Evolutionary conservation across 30 jellyfish, hydroid and myxozoan species (phyloP).

Genomic region (Sanderia malayensis): DNA sequence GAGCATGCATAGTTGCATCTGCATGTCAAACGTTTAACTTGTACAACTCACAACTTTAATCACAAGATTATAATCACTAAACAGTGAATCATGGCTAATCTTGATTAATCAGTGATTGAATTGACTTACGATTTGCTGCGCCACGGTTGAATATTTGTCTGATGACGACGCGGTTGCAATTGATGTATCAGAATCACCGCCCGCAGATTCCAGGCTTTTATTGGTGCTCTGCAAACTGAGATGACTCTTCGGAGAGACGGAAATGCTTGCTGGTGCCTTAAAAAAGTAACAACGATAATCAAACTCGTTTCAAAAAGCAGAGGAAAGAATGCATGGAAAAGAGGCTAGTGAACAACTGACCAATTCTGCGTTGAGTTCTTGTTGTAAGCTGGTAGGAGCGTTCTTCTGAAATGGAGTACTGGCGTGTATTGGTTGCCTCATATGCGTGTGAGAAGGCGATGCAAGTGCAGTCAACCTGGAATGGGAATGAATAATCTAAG

Average conservation of each 20-base stretch:
- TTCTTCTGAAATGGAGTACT: constrained; percentile 47
- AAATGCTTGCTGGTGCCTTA: constrained; percentile 10
- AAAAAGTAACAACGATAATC: too few species aligned
- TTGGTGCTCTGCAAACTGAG: constrained; percentile 2
- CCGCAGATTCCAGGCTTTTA: constrained; percentile 6
- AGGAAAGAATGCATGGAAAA: too few species aligned
- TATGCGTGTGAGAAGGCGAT: constrained; percentile 16
- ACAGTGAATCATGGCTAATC: too few species aligned
- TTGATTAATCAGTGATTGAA: too few species aligned
- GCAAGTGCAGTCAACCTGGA: constrained; percentile 32
- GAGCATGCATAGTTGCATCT: too few species aligned
- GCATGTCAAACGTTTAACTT: too few species aligned
- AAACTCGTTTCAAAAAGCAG: too few species aligned
- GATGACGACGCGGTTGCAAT: constrained; percentile 42
- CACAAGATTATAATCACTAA: too few species aligned
- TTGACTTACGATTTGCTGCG: constrained; percentile 73
- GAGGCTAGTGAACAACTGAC: too few species aligned
- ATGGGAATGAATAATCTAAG: background rate
- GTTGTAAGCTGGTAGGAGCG: constrained; percentile 52
- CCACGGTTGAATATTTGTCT: constrained; percentile 59
- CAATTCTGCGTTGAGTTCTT: constrained; percentile 67
- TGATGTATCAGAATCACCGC: constrained; percentile 23
- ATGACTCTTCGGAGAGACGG: constrained; percentile 11
- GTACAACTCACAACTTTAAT: too few species aligned
- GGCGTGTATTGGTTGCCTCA: constrained; percentile 41